Percentiles rank a stretch among this genome's conserved stretches.
phyloP scores from a whole-genome alignment of 2,113 vertebrate genomes.

The Megalops atlanticus region DNA sequence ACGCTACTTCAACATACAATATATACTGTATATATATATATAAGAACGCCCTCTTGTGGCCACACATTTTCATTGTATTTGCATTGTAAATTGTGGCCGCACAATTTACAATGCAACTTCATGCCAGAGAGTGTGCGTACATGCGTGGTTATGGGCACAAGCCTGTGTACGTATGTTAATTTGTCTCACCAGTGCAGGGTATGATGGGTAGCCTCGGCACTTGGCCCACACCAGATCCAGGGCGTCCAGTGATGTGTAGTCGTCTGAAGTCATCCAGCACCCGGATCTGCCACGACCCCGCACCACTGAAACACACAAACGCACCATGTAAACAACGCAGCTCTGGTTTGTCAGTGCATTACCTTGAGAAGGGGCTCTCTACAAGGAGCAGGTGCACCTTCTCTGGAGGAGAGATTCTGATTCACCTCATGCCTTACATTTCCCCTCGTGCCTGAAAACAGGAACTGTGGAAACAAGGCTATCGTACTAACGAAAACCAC shows the following conservation, averaged over 20 bases:
- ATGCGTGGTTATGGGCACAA: neutral
- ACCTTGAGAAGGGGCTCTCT: neutral
- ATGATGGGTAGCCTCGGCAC: conserved; percentile 96
- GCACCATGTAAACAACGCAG: neutral
- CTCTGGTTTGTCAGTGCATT: neutral
- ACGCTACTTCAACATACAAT: no score
- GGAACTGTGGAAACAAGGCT: no score
- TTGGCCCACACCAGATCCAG: conserved; percentile 98
- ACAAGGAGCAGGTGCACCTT: neutral
- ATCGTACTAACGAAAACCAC: no score
- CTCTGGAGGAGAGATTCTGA: neutral
- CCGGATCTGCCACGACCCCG: conserved; percentile 80
- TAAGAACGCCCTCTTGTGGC: neutral
- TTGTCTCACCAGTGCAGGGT: conserved; percentile 88
- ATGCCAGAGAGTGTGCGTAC: neutral
- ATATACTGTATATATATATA: neutral
- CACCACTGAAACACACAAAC: conserved; percentile 74
- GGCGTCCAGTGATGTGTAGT: conserved; percentile 90
- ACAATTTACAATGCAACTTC: neutral
- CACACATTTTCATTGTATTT: no score
- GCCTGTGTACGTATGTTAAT: neutral
- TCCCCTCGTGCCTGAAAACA: no score
- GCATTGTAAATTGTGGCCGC: no score
- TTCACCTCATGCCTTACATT: no score
- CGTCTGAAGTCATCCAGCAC: conserved; percentile 92